Percentiles rank a stretch among this genome's conserved stretches.
Evolutionary conservation across 2,888 invertebrate genomes (phyloP).

Genomic region (Odontomyia ornata): DNA sequence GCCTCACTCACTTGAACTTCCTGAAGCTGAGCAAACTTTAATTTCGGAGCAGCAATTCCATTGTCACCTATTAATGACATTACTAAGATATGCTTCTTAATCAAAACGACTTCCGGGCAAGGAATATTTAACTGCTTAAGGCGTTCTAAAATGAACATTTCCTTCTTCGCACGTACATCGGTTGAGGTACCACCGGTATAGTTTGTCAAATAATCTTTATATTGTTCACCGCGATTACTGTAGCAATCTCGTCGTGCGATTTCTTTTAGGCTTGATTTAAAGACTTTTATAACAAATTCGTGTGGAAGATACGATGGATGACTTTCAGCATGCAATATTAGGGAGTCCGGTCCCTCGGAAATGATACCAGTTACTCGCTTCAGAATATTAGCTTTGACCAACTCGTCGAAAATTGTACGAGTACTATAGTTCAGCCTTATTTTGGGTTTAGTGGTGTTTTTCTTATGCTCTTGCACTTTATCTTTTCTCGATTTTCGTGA

Average conservation of each 20-base stretch:
- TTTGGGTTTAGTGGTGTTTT: conserved; percentile 87
- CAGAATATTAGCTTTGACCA: conserved; percentile 82
- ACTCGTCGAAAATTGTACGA: conserved; percentile 84
- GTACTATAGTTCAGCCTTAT: conserved; percentile 91
- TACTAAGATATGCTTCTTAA: conserved; percentile 86
- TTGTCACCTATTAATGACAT: conserved; percentile 92
- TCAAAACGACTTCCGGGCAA: conserved; percentile 82
- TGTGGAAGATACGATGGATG: conserved; percentile 70
- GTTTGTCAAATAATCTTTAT: conserved; percentile 86
- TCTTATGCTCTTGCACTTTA: conserved; percentile 77
- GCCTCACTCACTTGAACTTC: conserved; percentile 68
- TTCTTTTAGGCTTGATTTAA: conserved; percentile 91
- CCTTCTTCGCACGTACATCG: conserved; percentile 96
- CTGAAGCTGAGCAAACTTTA: conserved; percentile 76
- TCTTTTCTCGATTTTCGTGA: conserved; percentile 63
- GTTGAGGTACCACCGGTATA: conserved; percentile 91
- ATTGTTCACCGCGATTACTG: conserved; percentile 90
- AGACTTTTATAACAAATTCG: conserved; percentile 86
- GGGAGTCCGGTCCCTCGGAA: conserved; percentile 94
- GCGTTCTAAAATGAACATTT: conserved; percentile 88
- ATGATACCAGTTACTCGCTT: conserved; percentile 89
- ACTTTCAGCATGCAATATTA: conserved; percentile 85
- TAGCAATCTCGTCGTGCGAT: conserved; percentile 95
- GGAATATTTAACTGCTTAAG: conserved; percentile 81
- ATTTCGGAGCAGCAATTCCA: conserved; percentile 79